Evolutionary conservation across 2,797 vertebrate genomes (phyloP).

Genomic region (Botia kubotai): DNA sequence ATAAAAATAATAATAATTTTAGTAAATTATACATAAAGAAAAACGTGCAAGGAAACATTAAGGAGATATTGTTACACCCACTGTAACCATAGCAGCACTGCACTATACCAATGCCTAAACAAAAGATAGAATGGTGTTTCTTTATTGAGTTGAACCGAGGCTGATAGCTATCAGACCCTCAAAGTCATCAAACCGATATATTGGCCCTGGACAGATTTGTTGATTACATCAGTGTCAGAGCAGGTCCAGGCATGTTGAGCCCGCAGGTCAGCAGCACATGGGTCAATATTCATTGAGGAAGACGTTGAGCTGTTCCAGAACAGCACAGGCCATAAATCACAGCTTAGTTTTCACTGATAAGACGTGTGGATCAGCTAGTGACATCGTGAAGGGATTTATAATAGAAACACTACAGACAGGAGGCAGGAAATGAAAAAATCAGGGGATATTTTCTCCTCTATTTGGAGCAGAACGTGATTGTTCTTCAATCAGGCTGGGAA

Average conservation of each 20-base stretch:
- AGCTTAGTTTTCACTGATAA: slow-evolving; percentile 12
- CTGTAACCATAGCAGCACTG: slow-evolving; percentile 59
- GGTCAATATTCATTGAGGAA: slow-evolving; percentile 45
- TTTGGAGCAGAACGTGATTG: background rate
- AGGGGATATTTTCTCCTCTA: background rate
- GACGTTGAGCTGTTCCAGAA: slow-evolving; percentile 23
- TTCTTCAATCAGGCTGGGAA: background rate
- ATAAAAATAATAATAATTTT: too few relatives aligned
- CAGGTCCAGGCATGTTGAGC: slow-evolving; percentile 49
- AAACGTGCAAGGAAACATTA: slow-evolving; percentile 38
- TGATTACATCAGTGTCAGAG: slow-evolving; percentile 36
- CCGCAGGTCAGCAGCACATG: slow-evolving; percentile 5
- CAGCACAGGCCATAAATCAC: slow-evolving; percentile 45
- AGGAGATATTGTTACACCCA: slow-evolving; percentile 45
- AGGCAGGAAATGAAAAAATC: background rate
- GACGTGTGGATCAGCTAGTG: background rate
- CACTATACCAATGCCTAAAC: slow-evolving; percentile 50
- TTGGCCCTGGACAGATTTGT: slow-evolving; percentile 45
- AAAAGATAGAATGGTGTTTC: slow-evolving; percentile 43
- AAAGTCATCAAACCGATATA: slow-evolving; percentile 29
- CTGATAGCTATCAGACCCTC: slow-evolving; percentile 6
- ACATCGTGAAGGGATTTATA: background rate
- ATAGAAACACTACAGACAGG: background rate
- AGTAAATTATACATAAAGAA: too few relatives aligned
- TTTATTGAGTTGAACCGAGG: slow-evolving; percentile 34